Percentiles rank a stretch among this genome's conserved stretches.
phyloP scores from a whole-genome alignment of 2,888 invertebrate species.

The Pseudococcus viburni region DNA sequence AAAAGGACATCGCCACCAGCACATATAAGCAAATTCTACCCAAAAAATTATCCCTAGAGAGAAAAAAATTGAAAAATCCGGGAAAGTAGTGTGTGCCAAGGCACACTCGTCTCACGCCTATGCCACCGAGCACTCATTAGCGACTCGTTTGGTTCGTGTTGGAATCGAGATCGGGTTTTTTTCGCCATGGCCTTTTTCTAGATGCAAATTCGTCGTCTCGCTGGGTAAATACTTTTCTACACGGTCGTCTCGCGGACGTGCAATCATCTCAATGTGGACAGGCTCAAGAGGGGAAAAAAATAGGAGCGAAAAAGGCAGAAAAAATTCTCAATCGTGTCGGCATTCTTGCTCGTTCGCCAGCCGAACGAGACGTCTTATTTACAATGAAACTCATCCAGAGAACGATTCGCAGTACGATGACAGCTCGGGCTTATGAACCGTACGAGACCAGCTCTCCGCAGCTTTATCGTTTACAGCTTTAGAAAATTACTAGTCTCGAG shows the following conservation, averaged over 20 bases:
- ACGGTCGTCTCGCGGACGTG: neutral
- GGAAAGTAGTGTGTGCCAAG: too few relatives aligned
- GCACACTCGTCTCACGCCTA: too few relatives aligned
- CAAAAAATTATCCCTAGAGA: too few relatives aligned
- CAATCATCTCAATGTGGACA: neutral
- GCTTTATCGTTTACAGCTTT: slow-evolving; percentile 27
- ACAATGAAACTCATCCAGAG: slow-evolving; percentile 6
- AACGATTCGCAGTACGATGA: slow-evolving; percentile 38
- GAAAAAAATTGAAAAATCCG: too few relatives aligned
- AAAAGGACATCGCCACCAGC: too few relatives aligned
- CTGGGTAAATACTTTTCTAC: neutral
- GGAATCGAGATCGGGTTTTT: slow-evolving; percentile 22
- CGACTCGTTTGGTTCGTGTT: slow-evolving; percentile 19
- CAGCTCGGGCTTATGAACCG: neutral
- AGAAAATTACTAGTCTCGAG: slow-evolving; percentile 35
- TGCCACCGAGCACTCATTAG: neutral
- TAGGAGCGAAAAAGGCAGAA: neutral
- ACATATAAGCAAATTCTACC: too few relatives aligned
- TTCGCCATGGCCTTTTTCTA: neutral
- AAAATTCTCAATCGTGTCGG: slow-evolving; percentile 35
- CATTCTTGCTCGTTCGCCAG: slow-evolving; percentile 47
- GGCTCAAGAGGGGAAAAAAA: neutral
- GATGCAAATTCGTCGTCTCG: slow-evolving; percentile 34
- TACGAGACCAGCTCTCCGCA: neutral
- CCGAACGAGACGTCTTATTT: slow-evolving; percentile 38